A percentile compares a stretch with the other conserved stretches of the same genome.
phyloP scores from a whole-genome alignment of 2,888 invertebrate genomes.

The Rotaria socialis region DNA sequence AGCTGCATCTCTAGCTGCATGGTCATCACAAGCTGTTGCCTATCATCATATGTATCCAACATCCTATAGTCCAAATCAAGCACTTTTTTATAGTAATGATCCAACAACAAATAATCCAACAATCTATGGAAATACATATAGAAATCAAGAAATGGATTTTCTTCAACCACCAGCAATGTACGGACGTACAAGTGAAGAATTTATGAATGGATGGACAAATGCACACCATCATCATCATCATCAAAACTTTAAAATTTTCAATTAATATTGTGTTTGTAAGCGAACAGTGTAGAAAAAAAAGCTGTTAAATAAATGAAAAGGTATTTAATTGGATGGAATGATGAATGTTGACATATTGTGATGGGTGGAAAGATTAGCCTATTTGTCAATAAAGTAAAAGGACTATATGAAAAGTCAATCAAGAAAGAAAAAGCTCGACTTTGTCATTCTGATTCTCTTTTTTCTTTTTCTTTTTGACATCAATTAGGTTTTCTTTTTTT shows the following conservation, averaged over 20 bases:
- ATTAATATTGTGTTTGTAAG: conserved; percentile 22
- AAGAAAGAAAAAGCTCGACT: background rate
- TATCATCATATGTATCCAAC: conserved; percentile 15
- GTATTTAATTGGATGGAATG: conserved; percentile 25
- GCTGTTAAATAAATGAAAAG: conserved; percentile 29
- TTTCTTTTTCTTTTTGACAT: background rate
- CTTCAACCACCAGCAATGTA: conserved; percentile 5
- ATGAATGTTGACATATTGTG: conserved; percentile 9
- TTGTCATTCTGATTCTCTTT: background rate
- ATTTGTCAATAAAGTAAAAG: conserved; percentile 34
- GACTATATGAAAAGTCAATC: conserved; percentile 22
- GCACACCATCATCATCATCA: conserved; percentile 26
- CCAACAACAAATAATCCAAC: background rate
- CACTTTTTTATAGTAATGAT: conserved; percentile 6
- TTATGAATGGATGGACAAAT: background rate
- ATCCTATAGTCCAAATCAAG: conserved; percentile 18
- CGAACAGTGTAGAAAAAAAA: background rate
- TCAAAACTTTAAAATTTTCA: conserved; percentile 32
- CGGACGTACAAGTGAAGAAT: background rate
- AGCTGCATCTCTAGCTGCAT: conserved; percentile 11
- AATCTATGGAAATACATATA: background rate
- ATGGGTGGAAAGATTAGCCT: conserved; percentile 4
- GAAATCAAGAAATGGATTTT: conserved; percentile 18
- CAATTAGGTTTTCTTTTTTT: background rate
- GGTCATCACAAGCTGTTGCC: conserved; percentile 21